Conservation (phyloP, 2,888 invertebrate genomes). For the Ormyrus labotus region DNA sequence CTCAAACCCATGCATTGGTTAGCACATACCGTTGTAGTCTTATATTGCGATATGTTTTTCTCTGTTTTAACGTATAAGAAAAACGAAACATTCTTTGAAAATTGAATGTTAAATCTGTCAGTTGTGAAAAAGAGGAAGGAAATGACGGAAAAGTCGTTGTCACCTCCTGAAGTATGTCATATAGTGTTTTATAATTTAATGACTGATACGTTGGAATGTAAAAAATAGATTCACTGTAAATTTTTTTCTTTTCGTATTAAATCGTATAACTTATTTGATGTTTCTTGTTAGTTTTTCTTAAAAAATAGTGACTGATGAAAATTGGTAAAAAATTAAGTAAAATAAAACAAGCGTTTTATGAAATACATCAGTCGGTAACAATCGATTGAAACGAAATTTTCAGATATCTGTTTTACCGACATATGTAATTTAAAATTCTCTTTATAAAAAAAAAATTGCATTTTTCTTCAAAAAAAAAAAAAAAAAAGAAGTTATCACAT, state of each 20-base stretch:
- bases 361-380: background rate
- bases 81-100: slow-evolving; percentile 16
- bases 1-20: slow-evolving; percentile 74
- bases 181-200: too few relatives aligned
- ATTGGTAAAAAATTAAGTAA: too few relatives aligned
- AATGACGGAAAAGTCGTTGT: background rate
- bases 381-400: slow-evolving; percentile 6
- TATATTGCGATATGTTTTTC: slow-evolving; percentile 29
- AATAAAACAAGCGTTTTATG: too few relatives aligned
- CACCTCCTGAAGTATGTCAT: background rate
- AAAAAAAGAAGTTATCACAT: slow-evolving; percentile 12
- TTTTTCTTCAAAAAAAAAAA: background rate
- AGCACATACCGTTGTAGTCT: slow-evolving; percentile 51
- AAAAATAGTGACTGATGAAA: too few relatives aligned
- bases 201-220: too few relatives aligned
- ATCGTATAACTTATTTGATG: too few relatives aligned
- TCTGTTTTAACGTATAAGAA: slow-evolving; percentile 7
- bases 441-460: background rate
- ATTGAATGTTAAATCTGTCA: slow-evolving; percentile 36
- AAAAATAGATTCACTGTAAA: too few relatives aligned
- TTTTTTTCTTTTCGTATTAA: too few relatives aligned
- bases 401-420: slow-evolving; percentile 16
- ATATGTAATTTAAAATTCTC: background rate
- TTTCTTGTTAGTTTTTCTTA: too few relatives aligned
- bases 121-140: slow-evolving; percentile 28